Base-by-base conservation (phyloP, 92 coral and sea anemone species). In the Parazoanthus atlanticus region DNA sequence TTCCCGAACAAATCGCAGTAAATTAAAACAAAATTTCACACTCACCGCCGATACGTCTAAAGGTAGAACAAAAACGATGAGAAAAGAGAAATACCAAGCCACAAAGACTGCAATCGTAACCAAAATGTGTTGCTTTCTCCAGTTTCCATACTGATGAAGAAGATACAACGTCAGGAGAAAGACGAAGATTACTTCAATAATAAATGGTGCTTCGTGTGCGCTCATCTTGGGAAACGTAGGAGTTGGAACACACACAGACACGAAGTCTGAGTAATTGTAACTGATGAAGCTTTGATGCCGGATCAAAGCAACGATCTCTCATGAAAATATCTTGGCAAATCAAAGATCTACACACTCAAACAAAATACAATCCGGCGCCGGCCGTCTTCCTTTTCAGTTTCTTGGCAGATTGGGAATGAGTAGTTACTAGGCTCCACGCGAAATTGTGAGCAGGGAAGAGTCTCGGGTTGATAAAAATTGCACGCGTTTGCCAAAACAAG, bases 21-120 rank as follows among this genome's bases (percentile, higher is more conserved):
- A 84, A 40, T 71, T 43, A 43, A 67, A 38, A 21, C 15, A 76
- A 28, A 47, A 41, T 58, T 58, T 36, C 75, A 58, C 89, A 94
- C 99, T 93, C 90, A 97, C 99, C 93, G 95, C 98, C 5, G 99
- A 97, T 16, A 97, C 99, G 79, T 97, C 99, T 80, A 97, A 88
- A 70, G 99, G 99, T 71, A 97, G 95, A 80, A 97, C 95, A 91
- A 96, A 97, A 2, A 97, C 95, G 47, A 97, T 97, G 41, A 97
- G 90, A 74, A 97, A 97, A 11, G 99, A 97, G 65, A 97, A 97
- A 89, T 92, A 97, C 99, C 99, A 97, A 31, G 99, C 95, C 6
- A 95, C 91, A 89, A 97, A 97, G 1, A 97, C 99, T n/a, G 99
- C 99, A n/a, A 92, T 74, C 3, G 99, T 95, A 75, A 97, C 99